Percentiles rank a stretch among this genome's conserved stretches.
Conservation (phyloP, 2,888 invertebrate genomes). For the Nezara viridula region DNA sequence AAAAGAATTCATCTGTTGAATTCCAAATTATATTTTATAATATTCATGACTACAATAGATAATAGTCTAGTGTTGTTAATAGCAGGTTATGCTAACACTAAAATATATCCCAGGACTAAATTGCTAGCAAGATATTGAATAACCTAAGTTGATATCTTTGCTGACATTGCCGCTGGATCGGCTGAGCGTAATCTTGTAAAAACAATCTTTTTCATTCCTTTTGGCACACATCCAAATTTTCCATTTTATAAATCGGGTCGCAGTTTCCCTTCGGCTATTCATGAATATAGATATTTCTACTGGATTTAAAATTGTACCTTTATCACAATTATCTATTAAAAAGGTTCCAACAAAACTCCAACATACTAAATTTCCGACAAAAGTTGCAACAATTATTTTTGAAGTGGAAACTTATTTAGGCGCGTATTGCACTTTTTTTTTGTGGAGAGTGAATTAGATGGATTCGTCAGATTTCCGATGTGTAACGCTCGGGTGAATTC, state of each 20-base stretch:
- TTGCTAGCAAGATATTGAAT: neutral
- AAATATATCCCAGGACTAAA: neutral
- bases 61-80: neutral
- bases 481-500: too few relatives aligned
- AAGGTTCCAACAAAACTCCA: neutral
- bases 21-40: too few relatives aligned
- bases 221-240: neutral
- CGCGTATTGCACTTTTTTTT: too few relatives aligned
- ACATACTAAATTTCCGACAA: too few relatives aligned
- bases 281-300: neutral
- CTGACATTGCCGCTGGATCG: neutral
- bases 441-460: too few relatives aligned
- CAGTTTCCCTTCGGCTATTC: neutral
- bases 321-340: neutral
- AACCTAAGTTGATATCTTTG: neutral
- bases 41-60: too few relatives aligned
- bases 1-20: too few relatives aligned
- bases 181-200: neutral
- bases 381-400: too few relatives aligned
- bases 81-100: neutral
- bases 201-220: constrained; percentile 3
- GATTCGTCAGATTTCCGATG: too few relatives aligned
- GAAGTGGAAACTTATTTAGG: too few relatives aligned
- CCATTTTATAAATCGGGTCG: neutral
- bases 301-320: neutral